Conservation (phyloP, 2,888 invertebrate genomes). For the Catocala nupta region DNA sequence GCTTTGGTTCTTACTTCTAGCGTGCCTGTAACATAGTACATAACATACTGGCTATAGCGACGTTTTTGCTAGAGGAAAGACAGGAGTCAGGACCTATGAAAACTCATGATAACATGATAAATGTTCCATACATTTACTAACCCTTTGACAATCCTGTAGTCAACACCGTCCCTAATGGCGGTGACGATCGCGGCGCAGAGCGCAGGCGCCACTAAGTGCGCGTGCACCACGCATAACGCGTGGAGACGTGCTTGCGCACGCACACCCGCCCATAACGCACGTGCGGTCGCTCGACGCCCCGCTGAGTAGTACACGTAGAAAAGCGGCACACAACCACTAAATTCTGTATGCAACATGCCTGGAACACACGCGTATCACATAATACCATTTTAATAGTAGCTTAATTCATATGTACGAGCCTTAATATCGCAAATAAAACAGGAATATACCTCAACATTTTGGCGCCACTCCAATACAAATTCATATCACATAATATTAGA, state of each 20-base stretch:
- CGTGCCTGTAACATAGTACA: too few relatives aligned
- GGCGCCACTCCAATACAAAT: too few relatives aligned
- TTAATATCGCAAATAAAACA: too few relatives aligned
- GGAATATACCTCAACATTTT: too few relatives aligned
- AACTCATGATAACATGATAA: too few relatives aligned
- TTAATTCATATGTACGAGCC: too few relatives aligned
- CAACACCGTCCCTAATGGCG: slow-evolving; percentile 44
- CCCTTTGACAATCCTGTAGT: slow-evolving; percentile 58
- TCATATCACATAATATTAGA: too few relatives aligned
- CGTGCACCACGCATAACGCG: slow-evolving; percentile 54
- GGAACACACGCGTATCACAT: slow-evolving; percentile 9
- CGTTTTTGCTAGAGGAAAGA: too few relatives aligned
- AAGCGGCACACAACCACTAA: slow-evolving; percentile 57
- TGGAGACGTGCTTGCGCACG: slow-evolving; percentile 38
- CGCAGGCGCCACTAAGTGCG: slow-evolving; percentile 61
- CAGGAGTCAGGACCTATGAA: too few relatives aligned
- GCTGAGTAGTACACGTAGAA: slow-evolving; percentile 64
- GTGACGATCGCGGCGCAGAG: slow-evolving; percentile 44
- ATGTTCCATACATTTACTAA: slow-evolving; percentile 42
- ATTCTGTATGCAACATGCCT: slow-evolving; percentile 66
- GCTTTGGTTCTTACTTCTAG: too few relatives aligned
- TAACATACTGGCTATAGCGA: too few relatives aligned
- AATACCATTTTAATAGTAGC: too few relatives aligned
- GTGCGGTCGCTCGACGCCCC: slow-evolving; percentile 43
- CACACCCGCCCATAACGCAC: slow-evolving; percentile 18